Percentiles rank a stretch among this genome's conserved stretches.
Conservation (phyloP, 2,113 vertebrate species). For the Falcunculus frontatus region DNA sequence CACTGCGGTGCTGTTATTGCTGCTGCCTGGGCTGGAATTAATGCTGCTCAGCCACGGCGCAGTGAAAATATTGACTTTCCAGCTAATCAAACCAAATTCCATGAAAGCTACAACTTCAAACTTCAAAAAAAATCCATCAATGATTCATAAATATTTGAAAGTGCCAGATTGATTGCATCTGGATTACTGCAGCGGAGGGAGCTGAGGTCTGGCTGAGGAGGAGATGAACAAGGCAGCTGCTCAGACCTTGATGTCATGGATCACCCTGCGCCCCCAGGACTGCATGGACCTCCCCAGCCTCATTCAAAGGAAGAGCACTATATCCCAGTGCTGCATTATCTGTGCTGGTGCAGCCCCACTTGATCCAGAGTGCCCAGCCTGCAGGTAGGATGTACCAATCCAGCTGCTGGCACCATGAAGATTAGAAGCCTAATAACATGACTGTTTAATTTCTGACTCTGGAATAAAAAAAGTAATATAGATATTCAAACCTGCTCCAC, state of each 20-base stretch:
- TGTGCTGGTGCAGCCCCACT: background rate
- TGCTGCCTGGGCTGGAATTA: background rate
- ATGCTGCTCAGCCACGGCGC: background rate
- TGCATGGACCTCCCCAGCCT: background rate
- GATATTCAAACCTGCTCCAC: background rate
- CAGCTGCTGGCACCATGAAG: background rate
- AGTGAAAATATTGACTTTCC: constrained; percentile 71
- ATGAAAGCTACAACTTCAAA: constrained; percentile 66
- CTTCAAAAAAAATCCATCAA: constrained; percentile 60
- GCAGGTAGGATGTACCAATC: background rate
- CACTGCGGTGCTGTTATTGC: background rate
- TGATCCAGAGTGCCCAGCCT: background rate
- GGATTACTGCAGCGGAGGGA: background rate
- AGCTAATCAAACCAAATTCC: constrained; percentile 69
- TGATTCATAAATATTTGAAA: constrained; percentile 75
- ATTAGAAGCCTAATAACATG: background rate
- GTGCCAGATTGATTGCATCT: constrained; percentile 25
- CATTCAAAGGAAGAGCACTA: background rate
- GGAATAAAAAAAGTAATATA: background rate
- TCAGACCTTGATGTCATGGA: background rate
- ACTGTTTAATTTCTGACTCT: background rate
- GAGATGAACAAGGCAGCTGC: background rate
- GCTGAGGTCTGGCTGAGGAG: background rate
- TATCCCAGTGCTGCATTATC: background rate
- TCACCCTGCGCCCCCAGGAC: background rate